Conservation (phyloP, 64 coral and sea anemone genomes). For the Pocillopora damicornis region DNA sequence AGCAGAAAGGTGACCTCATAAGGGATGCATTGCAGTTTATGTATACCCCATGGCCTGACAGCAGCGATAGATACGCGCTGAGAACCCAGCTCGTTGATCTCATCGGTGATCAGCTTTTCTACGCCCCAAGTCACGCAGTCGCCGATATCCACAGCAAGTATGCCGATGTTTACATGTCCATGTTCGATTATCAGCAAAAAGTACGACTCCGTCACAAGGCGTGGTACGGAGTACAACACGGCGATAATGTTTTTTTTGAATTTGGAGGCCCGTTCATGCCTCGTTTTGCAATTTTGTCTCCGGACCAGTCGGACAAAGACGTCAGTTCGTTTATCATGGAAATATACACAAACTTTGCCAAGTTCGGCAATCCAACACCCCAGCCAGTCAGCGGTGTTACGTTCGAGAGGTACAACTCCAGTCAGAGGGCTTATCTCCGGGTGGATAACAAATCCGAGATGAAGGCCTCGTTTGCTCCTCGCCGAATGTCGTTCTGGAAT, state of each 20-base stretch:
- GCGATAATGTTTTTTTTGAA: background rate
- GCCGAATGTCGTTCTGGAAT: slow-evolving; percentile 61
- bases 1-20: background rate
- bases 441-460: slow-evolving; percentile 30
- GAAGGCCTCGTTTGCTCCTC: slow-evolving; percentile 15
- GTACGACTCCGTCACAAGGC: background rate
- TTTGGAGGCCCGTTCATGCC: too few relatives aligned
- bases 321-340: slow-evolving; percentile 50
- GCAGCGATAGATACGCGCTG: slow-evolving; percentile 28
- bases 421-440: slow-evolving; percentile 11
- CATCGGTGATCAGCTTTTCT: slow-evolving; percentile 44
- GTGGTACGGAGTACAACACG: slow-evolving; percentile 6
- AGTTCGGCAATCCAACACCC: slow-evolving; percentile 48
- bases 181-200: slow-evolving; percentile 45
- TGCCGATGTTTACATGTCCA: slow-evolving; percentile 49
- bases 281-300: too few relatives aligned
- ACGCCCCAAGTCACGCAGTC: slow-evolving; percentile 56
- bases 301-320: slow-evolving; percentile 37
- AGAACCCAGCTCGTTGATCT: slow-evolving; percentile 51
- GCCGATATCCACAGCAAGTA: slow-evolving; percentile 36
- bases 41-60: slow-evolving; percentile 45
- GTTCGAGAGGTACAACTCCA: slow-evolving; percentile 28
- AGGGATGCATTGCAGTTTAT: slow-evolving; percentile 13
- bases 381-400: slow-evolving; percentile 18
- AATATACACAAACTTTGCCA: slow-evolving; percentile 58